A percentile compares a stretch with the other conserved stretches of the same genome.
Conservation (phyloP, 2,888 invertebrate genomes). For the Pheosia tremula region DNA sequence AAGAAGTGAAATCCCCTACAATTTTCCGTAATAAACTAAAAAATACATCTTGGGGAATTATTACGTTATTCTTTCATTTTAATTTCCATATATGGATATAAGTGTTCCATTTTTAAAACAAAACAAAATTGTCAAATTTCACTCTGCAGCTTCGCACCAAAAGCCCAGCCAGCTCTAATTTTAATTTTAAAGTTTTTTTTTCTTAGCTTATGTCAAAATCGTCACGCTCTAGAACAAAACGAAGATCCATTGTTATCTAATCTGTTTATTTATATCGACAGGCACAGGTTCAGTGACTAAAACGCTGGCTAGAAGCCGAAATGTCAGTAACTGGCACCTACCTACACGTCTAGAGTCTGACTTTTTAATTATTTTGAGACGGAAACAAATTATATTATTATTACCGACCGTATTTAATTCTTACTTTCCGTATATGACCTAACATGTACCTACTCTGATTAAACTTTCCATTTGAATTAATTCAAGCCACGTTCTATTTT, state of each 20-base stretch:
- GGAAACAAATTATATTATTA: slow-evolving; percentile 10
- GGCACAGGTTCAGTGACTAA: slow-evolving; percentile 13
- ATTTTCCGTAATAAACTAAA: too few species aligned
- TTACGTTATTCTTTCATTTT: too few species aligned
- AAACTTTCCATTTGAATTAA: neutral
- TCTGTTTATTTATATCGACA: slow-evolving; percentile 13
- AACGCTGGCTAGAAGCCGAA: slow-evolving; percentile 26
- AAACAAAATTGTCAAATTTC: too few species aligned
- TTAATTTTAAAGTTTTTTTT: neutral
- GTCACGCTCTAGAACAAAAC: slow-evolving; percentile 1
- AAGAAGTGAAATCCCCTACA: too few species aligned
- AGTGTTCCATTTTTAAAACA: too few species aligned
- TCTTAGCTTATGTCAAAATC: neutral
- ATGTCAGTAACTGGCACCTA: slow-evolving; percentile 21
- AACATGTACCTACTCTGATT: neutral
- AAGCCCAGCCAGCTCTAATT: neutral
- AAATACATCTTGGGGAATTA: too few species aligned
- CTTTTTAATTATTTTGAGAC: slow-evolving; percentile 16
- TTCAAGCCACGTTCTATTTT: too few species aligned
- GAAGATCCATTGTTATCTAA: slow-evolving; percentile 8
- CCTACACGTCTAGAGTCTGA: slow-evolving; percentile 11
- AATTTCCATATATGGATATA: too few species aligned
- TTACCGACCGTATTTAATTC: neutral
- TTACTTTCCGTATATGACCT: too few species aligned
- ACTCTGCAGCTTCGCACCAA: too few species aligned